Evolutionary conservation across 2,888 invertebrate genomes (phyloP), one percentile per base, ranked within the genome.

Genomic region (Gryllus longicercus): DNA sequence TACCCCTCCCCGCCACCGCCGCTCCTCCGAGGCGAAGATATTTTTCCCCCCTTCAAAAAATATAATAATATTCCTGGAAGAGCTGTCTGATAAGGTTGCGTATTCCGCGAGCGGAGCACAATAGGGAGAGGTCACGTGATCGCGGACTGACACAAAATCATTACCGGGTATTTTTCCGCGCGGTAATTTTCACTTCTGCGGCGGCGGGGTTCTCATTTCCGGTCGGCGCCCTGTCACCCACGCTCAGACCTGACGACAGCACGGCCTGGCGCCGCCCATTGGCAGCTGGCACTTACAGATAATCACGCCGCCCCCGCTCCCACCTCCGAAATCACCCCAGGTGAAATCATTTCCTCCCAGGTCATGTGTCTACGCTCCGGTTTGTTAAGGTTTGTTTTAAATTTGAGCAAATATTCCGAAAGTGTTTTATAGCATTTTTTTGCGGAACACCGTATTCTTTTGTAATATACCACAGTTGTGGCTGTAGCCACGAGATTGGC

Each of bases 41-140:
- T 63, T 63, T 63, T 16, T 16, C 63, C 63, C n/a, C 51, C n/a
- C 63, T 63, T 63, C 63, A 63, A 63, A 63, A 63, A 63, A 63
- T 63, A 63, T 63, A 63, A 63, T 63, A 63, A 63, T 63, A 63
- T 63, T 63, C 63, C 63, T 63, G 16, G 63, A 14, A 63, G 63
- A 63, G 63, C 63, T 63, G 63, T 63, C 63, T 63, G 63, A 63
- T 63, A 63, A 63, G 63, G 63, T 63, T 63, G 63, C 63, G 63
- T 38, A 38, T 38, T 38, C 38, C 38, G 38, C 38, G 38, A 38
- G 38, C 16, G 16, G 63, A 63, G n/a, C 63, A 63, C 63, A 63
- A 63, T 63, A 63, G 63, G 16, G 63, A 18, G 16, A n/a, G 63
- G 63, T 63, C 63, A 63, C 63, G 63, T 14, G 63, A 63, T 14